Conservation (phyloP, 2,888 invertebrate genomes). For the Synanthedon formicaeformis region DNA sequence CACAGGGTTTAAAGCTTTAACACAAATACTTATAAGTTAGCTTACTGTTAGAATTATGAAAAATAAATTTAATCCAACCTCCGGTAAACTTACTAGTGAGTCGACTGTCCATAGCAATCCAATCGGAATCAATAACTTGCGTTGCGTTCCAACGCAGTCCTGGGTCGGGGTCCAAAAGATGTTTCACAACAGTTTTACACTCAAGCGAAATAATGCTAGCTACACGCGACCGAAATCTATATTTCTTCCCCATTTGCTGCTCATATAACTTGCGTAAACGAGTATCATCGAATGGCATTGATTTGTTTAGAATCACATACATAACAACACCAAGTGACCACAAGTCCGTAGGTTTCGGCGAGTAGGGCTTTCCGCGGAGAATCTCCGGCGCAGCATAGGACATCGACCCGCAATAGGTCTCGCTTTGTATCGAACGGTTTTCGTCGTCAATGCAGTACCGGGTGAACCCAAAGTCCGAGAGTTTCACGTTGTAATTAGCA, state of each 20-base stretch:
- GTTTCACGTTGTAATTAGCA: constrained; percentile 79
- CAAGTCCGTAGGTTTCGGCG: constrained; percentile 79
- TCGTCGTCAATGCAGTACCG: constrained; percentile 49
- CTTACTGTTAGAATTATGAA: too few species aligned
- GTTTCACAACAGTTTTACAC: constrained; percentile 73
- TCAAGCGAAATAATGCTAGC: constrained; percentile 66
- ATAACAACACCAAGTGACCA: constrained; percentile 86
- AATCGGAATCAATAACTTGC: constrained; percentile 71
- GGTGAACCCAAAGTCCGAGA: constrained; percentile 87
- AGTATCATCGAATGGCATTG: constrained; percentile 86
- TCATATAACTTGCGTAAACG: constrained; percentile 80
- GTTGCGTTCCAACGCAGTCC: constrained; percentile 68
- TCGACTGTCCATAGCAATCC: constrained; percentile 78
- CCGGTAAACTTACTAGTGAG: constrained; percentile 50
- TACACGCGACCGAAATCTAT: constrained; percentile 74
- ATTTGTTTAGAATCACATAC: constrained; percentile 85
- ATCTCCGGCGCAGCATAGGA: constrained; percentile 92
- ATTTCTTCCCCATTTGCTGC: constrained; percentile 71
- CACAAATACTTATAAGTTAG: too few species aligned
- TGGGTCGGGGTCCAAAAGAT: constrained; percentile 78
- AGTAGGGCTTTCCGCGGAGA: constrained; percentile 78
- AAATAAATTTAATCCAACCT: too few species aligned
- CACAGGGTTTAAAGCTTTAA: constrained; percentile 61
- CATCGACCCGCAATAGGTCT: constrained; percentile 88
- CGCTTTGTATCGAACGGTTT: constrained; percentile 68